These are phyloP conservation scores for Portunus trituberculatus DNA, from an alignment of 1,140 invertebrate species.

Conservation along the genomic window DNA sequence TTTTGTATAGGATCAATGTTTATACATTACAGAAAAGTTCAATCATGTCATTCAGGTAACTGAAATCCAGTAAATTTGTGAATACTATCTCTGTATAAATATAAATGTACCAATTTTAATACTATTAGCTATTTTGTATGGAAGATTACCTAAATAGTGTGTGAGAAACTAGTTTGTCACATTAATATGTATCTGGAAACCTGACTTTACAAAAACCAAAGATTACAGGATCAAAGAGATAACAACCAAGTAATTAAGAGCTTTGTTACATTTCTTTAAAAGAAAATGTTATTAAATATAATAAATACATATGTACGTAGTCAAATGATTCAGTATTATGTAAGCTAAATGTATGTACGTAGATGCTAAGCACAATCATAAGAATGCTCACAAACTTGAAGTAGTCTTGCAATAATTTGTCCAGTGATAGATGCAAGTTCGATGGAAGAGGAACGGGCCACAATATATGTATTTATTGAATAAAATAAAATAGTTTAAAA, in stretches of 20 bases:
- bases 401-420: background rate
- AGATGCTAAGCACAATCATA: background rate
- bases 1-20: background rate
- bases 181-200: background rate
- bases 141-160: background rate
- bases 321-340: background rate
- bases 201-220: background rate
- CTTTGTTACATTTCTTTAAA: too few relatives aligned
- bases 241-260: background rate
- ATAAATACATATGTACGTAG: background rate
- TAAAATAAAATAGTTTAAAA: background rate
- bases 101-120: constrained; percentile 5
- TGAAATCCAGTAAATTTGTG: background rate
- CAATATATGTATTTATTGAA: background rate
- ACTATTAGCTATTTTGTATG: background rate
- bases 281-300: background rate
- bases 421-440: background rate
- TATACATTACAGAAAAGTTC: background rate
- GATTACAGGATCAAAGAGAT: background rate
- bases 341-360: background rate
- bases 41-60: background rate
- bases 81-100: constrained; percentile 15
- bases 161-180: background rate
- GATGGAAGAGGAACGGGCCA: background rate
- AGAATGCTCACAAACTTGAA: background rate